These are phyloP conservation scores for Hyposoter didymator DNA, from an alignment of 2,888 invertebrate genomes.

Conservation along the genomic window DNA sequence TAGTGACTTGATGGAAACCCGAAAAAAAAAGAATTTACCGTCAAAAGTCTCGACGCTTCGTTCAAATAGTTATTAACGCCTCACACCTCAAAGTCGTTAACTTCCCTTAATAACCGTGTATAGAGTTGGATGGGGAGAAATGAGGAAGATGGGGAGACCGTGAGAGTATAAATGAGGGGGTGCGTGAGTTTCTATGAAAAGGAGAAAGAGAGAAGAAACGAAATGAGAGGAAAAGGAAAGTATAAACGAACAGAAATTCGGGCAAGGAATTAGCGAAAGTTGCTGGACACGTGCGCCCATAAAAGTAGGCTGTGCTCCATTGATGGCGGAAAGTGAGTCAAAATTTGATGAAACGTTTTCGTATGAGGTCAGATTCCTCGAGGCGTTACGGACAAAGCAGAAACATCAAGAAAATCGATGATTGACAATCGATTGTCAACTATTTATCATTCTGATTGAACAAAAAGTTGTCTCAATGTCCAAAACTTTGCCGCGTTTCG, in stretches of 20 bases:
- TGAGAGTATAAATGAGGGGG: conserved; percentile 29
- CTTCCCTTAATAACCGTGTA: conserved; percentile 4
- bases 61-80: neutral
- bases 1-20: neutral
- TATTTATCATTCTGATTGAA: too few relatives aligned
- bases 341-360: conserved; percentile 57
- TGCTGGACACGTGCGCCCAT: conserved; percentile 63
- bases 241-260: conserved; percentile 36
- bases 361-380: conserved; percentile 10
- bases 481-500: too few relatives aligned
- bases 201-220: neutral
- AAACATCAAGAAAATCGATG: too few relatives aligned
- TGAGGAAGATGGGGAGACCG: neutral
- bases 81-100: conserved; percentile 3
- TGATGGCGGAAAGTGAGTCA: conserved; percentile 51
- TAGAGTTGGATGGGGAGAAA: neutral
- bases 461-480: too few relatives aligned
- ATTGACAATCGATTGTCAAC: too few relatives aligned
- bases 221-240: conserved; percentile 23
- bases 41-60: neutral
- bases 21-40: neutral
- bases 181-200: neutral
- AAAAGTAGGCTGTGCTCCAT: conserved; percentile 64
- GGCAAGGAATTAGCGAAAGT: conserved; percentile 35
- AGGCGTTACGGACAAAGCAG: neutral